A percentile compares a stretch with the other conserved stretches of the same genome.
Evolutionary conservation across 2,888 invertebrate genomes (phyloP).

Genomic region (Leptogaster cylindrica): DNA sequence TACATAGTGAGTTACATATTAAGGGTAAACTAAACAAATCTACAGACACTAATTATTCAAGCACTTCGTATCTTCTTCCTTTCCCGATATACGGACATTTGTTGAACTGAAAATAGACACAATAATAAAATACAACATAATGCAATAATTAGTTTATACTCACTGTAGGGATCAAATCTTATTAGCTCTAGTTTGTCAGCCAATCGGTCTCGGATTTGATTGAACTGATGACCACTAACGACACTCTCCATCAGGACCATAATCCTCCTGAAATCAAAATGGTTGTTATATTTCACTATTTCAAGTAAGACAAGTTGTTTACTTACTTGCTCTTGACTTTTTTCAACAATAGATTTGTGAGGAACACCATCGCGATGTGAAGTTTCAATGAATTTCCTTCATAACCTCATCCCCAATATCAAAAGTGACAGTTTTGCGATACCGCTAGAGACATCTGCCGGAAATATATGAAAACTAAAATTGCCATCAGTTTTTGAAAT

Average conservation of each 20-base stretch:
- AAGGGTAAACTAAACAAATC: too few relatives aligned
- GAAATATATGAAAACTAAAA: too few relatives aligned
- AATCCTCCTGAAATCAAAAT: constrained; percentile 65
- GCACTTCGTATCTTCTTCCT: constrained; percentile 76
- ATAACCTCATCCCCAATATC: too few relatives aligned
- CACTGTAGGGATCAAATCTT: constrained; percentile 80
- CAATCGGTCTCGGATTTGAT: constrained; percentile 72
- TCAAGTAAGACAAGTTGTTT: neutral
- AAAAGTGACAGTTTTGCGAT: too few relatives aligned
- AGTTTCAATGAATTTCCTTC: too few relatives aligned
- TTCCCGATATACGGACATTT: constrained; percentile 71
- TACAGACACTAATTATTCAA: too few relatives aligned
- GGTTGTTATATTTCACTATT: neutral
- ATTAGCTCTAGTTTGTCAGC: constrained; percentile 80
- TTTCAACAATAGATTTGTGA: constrained; percentile 74
- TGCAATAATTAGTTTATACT: constrained; percentile 59
- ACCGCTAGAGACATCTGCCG: too few relatives aligned
- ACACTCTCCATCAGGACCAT: constrained; percentile 82
- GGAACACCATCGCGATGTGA: constrained; percentile 64
- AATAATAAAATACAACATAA: constrained; percentile 27
- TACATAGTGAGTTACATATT: too few relatives aligned
- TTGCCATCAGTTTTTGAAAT: too few relatives aligned
- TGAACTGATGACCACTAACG: constrained; percentile 76
- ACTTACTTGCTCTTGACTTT: constrained; percentile 80
- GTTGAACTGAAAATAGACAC: constrained; percentile 70